These are phyloP conservation scores for Aphis craccivora DNA, from an alignment of 1,140 invertebrate genomes.

Conservation along the genomic window DNA sequence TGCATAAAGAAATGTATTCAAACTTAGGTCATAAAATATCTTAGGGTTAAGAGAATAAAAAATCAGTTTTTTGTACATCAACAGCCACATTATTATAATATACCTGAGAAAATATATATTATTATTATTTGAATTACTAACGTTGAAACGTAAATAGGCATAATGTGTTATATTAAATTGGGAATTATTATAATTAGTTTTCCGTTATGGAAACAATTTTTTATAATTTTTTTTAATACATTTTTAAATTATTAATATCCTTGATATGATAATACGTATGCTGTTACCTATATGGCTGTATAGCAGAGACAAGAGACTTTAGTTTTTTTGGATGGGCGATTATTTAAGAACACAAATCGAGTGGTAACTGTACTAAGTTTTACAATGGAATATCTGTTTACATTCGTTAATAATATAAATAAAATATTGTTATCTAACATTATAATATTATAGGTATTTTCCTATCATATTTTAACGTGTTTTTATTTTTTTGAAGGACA, in stretches of 20 bases:
- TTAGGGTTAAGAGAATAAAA: not conserved
- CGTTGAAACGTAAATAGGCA: not conserved
- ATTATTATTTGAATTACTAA: not conserved
- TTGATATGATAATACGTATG: not conserved
- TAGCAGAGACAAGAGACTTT: not conserved
- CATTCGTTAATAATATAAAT: not conserved
- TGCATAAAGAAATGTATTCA: conserved; percentile 11
- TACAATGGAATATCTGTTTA: not conserved
- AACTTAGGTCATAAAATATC: not conserved
- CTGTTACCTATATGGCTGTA: not conserved
- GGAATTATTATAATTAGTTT: not conserved
- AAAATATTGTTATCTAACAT: not conserved
- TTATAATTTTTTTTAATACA: not conserved
- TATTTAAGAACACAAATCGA: not conserved
- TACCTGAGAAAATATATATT: not conserved
- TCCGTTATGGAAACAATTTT: not conserved
- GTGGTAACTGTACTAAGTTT: not conserved
- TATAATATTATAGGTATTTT: conserved; percentile 2
- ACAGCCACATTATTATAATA: not conserved
- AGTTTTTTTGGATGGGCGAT: not conserved
- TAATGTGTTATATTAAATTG: not conserved
- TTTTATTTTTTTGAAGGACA: not conserved
- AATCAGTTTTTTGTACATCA: not conserved
- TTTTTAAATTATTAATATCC: not conserved
- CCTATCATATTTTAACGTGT: not conserved